These are phyloP conservation scores for Aspiorhynchus laticeps DNA, from an alignment of 2,113 vertebrate genomes.

Conservation along the genomic window DNA sequence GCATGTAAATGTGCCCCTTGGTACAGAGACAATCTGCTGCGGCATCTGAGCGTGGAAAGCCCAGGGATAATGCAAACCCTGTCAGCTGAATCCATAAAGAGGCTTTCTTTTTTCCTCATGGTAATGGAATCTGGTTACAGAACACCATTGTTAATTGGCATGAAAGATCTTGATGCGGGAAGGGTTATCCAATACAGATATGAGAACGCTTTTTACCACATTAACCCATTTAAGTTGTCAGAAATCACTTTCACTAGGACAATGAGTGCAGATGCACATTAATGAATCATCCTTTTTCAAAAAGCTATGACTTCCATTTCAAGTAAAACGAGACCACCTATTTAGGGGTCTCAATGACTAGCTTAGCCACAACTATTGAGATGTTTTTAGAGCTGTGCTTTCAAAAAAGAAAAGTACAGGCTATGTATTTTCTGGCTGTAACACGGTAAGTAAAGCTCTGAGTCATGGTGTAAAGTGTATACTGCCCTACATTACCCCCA, in stretches of 20 bases:
- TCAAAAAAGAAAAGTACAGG: conserved; percentile 18
- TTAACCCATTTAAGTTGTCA: conserved; percentile 23
- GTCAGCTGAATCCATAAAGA: conserved; percentile 49
- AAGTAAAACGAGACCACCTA: conserved; percentile 22
- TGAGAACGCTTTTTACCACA: conserved; percentile 12
- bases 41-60: conserved; percentile 43
- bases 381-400: background rate
- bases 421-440: conserved; percentile 19
- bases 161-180: conserved; percentile 29
- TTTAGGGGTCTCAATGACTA: conserved; percentile 16
- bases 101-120: conserved; percentile 39
- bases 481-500: conserved; percentile 11
- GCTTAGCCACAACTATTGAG: background rate
- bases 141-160: conserved; percentile 49
- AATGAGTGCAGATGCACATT: conserved; percentile 15
- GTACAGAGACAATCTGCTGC: conserved; percentile 50
- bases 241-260: conserved; percentile 40
- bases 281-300: conserved; percentile 26
- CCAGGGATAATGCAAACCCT: conserved; percentile 45
- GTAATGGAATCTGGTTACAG: conserved; percentile 44
- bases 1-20: conserved; percentile 59
- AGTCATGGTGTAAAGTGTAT: conserved; percentile 9
- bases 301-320: conserved; percentile 11
- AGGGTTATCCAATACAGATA: conserved; percentile 26
- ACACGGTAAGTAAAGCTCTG: background rate